phyloP scores from a whole-genome alignment of 2,797 vertebrate species.

The Heliangelus exortis region DNA sequence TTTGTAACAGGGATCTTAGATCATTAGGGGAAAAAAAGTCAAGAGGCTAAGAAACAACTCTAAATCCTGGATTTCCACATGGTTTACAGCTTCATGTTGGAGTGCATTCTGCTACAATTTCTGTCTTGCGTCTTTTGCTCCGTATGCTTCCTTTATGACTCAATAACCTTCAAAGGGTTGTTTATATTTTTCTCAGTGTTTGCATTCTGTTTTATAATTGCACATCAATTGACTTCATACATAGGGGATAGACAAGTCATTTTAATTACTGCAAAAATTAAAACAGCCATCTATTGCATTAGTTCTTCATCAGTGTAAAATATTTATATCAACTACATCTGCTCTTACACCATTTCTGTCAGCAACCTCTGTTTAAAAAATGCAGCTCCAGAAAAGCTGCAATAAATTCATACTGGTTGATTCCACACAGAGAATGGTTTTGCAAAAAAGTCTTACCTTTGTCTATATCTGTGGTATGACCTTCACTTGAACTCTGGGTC shows the following conservation, averaged over 20 bases:
- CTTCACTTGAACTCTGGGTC: constrained; percentile 81
- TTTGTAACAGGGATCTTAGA: not conserved
- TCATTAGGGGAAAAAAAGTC: not conserved
- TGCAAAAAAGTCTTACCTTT: constrained; percentile 83
- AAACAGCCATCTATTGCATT: not conserved
- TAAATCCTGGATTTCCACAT: not conserved
- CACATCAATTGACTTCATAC: not conserved
- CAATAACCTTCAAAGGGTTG: not conserved
- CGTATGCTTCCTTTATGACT: not conserved
- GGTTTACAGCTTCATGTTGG: not conserved
- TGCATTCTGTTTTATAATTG: not conserved
- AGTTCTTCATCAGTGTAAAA: not conserved
- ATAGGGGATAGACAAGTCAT: not conserved
- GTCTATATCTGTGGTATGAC: constrained; percentile 80
- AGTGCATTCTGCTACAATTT: not conserved
- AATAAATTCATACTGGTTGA: not conserved
- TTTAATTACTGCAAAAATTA: not conserved
- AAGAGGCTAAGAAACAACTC: not conserved
- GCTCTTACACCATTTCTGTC: not conserved
- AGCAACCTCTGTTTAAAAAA: not conserved
- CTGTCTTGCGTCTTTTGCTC: not conserved
- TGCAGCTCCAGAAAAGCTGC: not conserved
- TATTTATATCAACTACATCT: not conserved
- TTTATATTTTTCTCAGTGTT: not conserved
- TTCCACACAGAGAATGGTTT: not conserved